Evolutionary conservation across 2,888 invertebrate species (phyloP).

Genomic region (Heliconius hortense): DNA sequence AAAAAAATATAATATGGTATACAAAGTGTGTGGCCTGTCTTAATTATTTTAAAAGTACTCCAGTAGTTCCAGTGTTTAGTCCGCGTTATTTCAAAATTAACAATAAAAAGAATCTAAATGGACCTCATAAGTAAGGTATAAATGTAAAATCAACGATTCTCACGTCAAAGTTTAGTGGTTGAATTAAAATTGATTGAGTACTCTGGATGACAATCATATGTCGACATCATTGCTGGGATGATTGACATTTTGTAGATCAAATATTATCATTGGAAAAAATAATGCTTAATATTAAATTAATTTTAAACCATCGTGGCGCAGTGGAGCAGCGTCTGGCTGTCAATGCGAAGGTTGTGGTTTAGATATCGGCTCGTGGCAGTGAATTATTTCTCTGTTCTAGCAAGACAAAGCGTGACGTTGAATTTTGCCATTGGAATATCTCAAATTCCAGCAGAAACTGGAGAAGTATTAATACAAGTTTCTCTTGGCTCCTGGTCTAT

Average conservation of each 20-base stretch:
- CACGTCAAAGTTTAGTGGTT: conserved; percentile 16
- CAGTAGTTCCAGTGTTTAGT: too few species aligned
- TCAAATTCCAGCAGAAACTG: neutral
- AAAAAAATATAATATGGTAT: too few species aligned
- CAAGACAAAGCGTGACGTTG: neutral
- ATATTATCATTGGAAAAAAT: conserved; percentile 6
- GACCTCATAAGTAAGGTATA: neutral
- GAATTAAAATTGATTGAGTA: conserved; percentile 19
- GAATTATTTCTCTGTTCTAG: neutral
- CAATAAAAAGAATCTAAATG: neutral
- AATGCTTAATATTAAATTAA: neutral
- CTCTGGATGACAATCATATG: conserved; percentile 16
- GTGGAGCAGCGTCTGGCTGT: neutral
- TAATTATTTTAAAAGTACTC: too few species aligned
- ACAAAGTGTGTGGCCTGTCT: too few species aligned
- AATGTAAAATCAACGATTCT: conserved; percentile 10
- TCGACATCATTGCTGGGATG: conserved; percentile 10
- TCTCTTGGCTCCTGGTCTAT: too few species aligned
- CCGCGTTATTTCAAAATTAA: too few species aligned
- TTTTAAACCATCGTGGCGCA: accelerated
- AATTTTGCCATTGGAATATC: neutral
- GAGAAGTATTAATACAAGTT: too few species aligned
- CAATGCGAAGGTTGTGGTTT: neutral
- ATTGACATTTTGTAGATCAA: conserved; percentile 11
- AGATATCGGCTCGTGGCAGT: neutral